A percentile compares a stretch with the other conserved stretches of the same genome.
Conservation (phyloP, 1,140 invertebrate genomes). For the Magallana angulata region DNA sequence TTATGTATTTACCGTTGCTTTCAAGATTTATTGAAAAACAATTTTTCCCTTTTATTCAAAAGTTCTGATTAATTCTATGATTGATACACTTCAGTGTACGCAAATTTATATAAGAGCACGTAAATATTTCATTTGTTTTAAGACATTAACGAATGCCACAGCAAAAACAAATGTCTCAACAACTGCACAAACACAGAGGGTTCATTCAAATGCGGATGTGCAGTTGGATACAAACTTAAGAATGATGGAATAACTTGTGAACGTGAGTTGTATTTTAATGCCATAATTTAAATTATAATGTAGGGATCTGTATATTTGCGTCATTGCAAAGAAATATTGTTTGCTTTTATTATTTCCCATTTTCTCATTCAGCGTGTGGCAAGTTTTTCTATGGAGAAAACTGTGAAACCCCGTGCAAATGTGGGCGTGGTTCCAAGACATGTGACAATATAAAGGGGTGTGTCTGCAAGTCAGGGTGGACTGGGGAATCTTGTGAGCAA, state of each 20-base stretch:
- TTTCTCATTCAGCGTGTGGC: neutral
- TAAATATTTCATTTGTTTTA: neutral
- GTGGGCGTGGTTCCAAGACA: neutral
- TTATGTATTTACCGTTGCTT: no score
- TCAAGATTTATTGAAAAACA: no score
- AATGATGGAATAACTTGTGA: neutral
- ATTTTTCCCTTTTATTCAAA: no score
- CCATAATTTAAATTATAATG: no score
- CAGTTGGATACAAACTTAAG: neutral
- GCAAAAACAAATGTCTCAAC: neutral
- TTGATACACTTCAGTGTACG: no score
- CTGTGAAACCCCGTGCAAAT: conserved; percentile 36
- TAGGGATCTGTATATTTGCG: neutral
- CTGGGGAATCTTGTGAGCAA: conserved; percentile 55
- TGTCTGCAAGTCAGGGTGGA: conserved; percentile 89
- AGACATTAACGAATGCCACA: neutral
- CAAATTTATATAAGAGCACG: no score
- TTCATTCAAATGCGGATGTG: neutral
- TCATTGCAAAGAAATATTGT: no score
- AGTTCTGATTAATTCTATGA: neutral
- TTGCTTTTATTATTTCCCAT: conserved; percentile 22
- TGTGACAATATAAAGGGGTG: conserved; percentile 88
- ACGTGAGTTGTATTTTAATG: neutral
- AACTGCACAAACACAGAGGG: neutral
- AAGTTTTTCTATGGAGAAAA: conserved; percentile 43